Evolutionary conservation across 2,113 vertebrate species (phyloP).

Genomic region (Irena cyanogastra): DNA sequence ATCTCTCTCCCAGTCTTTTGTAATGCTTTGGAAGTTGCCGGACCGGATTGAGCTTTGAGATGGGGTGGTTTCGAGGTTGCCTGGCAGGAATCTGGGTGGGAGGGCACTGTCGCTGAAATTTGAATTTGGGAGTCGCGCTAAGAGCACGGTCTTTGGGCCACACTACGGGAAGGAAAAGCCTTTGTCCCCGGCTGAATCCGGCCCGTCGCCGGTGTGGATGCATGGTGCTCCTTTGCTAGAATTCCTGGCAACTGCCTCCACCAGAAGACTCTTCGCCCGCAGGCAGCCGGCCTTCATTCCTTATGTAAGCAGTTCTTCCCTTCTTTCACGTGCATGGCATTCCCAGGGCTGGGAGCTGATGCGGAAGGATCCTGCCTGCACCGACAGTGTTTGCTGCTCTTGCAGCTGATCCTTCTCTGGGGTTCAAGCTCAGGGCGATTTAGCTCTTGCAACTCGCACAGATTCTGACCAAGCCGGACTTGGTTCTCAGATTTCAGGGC

Average conservation of each 20-base stretch:
- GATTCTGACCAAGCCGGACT: not conserved
- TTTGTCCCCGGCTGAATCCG: not conserved
- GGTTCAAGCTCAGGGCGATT: not conserved
- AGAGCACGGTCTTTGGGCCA: not conserved
- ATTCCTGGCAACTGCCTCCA: not conserved
- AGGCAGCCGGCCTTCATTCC: not conserved
- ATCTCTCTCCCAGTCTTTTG: slow-evolving; percentile 14
- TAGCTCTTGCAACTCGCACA: not conserved
- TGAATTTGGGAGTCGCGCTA: not conserved
- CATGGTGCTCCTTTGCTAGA: not conserved
- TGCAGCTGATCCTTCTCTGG: not conserved
- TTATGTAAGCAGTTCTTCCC: not conserved
- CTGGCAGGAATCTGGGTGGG: slow-evolving; percentile 37
- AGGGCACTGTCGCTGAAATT: not conserved
- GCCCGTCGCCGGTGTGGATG: not conserved
- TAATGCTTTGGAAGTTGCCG: not conserved
- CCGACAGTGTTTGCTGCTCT: not conserved
- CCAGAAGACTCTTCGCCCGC: not conserved
- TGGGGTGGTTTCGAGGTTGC: slow-evolving; percentile 32
- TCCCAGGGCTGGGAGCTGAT: not conserved
- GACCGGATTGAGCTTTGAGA: not conserved
- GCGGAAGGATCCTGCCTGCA: not conserved
- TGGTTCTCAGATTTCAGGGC: not conserved
- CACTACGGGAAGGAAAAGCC: not conserved
- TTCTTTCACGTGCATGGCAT: not conserved